Evolutionary conservation across 2,888 invertebrate species (phyloP), one percentile per base, ranked within the genome.

Genomic region (Serrognathus titanus): DNA sequence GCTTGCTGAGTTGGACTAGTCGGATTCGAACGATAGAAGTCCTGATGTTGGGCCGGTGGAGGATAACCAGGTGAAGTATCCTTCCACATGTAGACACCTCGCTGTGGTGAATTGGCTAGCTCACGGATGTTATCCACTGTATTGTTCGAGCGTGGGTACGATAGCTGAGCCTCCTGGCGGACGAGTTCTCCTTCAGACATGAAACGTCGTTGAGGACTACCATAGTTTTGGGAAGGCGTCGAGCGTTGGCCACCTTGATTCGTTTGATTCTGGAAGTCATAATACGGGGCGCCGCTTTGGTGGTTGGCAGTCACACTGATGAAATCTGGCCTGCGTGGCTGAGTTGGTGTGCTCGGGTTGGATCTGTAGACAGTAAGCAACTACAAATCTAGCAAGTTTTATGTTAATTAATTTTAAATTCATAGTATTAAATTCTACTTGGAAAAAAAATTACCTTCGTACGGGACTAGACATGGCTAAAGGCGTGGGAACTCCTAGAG

Each of bases 311-410:
- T 74, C 63, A 91, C 89, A 69, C 90, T 87, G 76, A 92, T 92
- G 81, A 92, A 93, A 80, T 92, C 92, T 57, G 92, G 92, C 67
- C 92, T 85, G 72, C 92, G 85, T 69, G 91, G 89, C 83, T 91
- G 91, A 71, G 93, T 93, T 71, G 94, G 94, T 72, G 93, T 93
- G 76, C 92, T 92, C 70, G 93, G 94, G 81, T 93, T 93, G 69
- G 93, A 93, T 86, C 93, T 93, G 86, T 79, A 81, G 69, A 74
- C 65, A 68, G 68, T 69, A 66, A 69, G 66, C 67, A 67, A 66
- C 67, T 68, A 68, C 67, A 69, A 65, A 64, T 66, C 69, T 67
- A 69, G 67, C 68, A 64, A 60, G 61, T 52, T 56, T 61, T 55
- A 48, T 56, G 47, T 59, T 59, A 50, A 31, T 31, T 31, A 3